A percentile compares a stretch with the other conserved stretches of the same genome.
phyloP scores from a whole-genome alignment of 2,113 vertebrate species.

The Eulacestoma nigropectus region DNA sequence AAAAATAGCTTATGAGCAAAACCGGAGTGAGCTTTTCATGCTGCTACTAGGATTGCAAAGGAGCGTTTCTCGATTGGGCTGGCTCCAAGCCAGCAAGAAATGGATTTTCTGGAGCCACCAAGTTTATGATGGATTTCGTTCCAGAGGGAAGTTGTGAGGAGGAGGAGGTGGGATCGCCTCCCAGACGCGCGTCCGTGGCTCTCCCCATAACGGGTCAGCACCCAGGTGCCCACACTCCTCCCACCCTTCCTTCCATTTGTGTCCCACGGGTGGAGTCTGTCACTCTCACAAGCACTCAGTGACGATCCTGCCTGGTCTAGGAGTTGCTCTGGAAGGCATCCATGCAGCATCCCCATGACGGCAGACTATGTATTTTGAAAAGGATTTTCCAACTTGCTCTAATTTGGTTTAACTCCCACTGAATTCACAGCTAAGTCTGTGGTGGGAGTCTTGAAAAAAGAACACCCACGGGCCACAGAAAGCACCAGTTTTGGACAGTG shows the following conservation, averaged over 20 bases:
- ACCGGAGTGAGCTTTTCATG: background rate
- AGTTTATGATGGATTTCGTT: background rate
- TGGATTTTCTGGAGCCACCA: background rate
- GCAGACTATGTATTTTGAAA: background rate
- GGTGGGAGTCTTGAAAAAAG: background rate
- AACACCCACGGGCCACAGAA: background rate
- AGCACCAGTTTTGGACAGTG: background rate
- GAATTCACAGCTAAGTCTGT: background rate
- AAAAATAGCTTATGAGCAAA: background rate
- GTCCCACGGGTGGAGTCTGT: background rate
- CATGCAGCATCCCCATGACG: background rate
- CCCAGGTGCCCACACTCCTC: background rate
- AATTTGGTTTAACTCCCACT: constrained; percentile 19
- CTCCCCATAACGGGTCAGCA: accelerated
- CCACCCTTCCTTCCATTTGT: background rate
- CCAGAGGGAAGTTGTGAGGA: background rate
- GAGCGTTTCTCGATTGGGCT: background rate
- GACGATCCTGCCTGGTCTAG: background rate
- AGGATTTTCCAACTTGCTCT: background rate
- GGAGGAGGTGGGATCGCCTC: background rate
- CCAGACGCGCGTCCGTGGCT: accelerated
- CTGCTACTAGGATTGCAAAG: background rate
- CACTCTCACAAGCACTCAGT: background rate
- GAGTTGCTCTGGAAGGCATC: background rate
- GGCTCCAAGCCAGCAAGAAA: background rate